A percentile compares a stretch with the other conserved stretches of the same genome.
These are phyloP conservation scores for Drosophila leonis DNA, from an alignment of 2,888 invertebrate species.

Conservation along the genomic window DNA sequence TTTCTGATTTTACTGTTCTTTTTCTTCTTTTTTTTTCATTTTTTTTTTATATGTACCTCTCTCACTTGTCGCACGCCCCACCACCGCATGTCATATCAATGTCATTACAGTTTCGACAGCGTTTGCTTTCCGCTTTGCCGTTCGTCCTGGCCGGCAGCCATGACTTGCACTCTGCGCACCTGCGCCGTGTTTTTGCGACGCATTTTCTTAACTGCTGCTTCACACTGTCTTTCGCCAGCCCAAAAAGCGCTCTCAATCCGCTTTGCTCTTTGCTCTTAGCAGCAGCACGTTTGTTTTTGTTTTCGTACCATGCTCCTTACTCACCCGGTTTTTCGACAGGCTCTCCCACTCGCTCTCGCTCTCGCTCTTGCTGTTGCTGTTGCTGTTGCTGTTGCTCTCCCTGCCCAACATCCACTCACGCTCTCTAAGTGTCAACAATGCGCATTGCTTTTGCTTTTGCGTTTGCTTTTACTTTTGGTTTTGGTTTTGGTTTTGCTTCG, in stretches of 20 bases:
- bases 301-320: conserved; percentile 37
- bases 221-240: conserved; percentile 53
- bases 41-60: neutral
- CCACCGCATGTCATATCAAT: conserved; percentile 18
- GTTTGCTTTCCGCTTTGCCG: conserved; percentile 1
- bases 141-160: conserved; percentile 38
- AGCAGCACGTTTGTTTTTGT: conserved; percentile 34
- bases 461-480: conserved; percentile 13
- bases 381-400: neutral
- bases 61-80: conserved; percentile 1
- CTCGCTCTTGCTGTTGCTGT: neutral
- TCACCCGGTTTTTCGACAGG: conserved; percentile 41
- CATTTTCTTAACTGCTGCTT: conserved; percentile 62
- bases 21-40: neutral
- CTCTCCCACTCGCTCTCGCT: conserved; percentile 9
- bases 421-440: conserved; percentile 22
- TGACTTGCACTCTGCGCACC: conserved; percentile 60
- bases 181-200: conserved; percentile 75
- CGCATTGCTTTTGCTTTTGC: conserved; percentile 57
- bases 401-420: neutral
- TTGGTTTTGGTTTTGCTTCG: conserved; percentile 40
- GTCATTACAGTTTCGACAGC: conserved; percentile 7
- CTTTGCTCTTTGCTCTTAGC: neutral
- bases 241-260: conserved; percentile 23
- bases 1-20: conserved; percentile 48